Evolutionary conservation across 2,113 vertebrate species (phyloP), one percentile per base, ranked within the genome.

Genomic region (Alaudala cheleensis): DNA sequence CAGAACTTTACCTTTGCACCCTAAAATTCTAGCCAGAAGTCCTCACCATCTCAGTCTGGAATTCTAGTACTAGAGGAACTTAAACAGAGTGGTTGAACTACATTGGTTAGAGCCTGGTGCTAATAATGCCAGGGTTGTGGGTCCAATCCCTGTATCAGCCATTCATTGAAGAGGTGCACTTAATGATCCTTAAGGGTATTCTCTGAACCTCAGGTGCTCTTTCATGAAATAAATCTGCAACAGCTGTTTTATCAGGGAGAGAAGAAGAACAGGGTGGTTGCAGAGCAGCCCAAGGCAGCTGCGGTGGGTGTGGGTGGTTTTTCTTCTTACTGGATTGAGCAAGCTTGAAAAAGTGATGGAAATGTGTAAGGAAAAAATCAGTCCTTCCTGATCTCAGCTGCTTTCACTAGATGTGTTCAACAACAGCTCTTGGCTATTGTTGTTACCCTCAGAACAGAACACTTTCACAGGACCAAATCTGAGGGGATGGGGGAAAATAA

Each of bases 401-500:
- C 8, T 91, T 17, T 26, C 5, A 6, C 26, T 29, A 8, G 13
- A 39, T 71, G 12, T 2, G 13, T 31, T 51, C 14, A 42, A 62
- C 65, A 76, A 40, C 5, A 6, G 17, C 34, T 58, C 44, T 65
- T 70, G 26, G 29, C n/a, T 6, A 4, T 11, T 56, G 5, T 22
- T 84, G 26, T 26, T 37, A 8, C 42, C 11, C 39, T 62, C 8
- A 22, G 49, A 47, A 25, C 29, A 45, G 12, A 23, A 31, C 1
- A 17, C 10, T 42, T 26, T 34, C 23, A 56, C 12, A 47, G 26
- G 19, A 56, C 25, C 31, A 47, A 69, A 42, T 64, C 9, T 26
- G n/a, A n/a, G 17, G 4, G 3, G 34, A 40, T 39, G 4, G 1
- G 16, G 20, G 4, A 2, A 12, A 7, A 26, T 49, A n/a, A 29